A percentile compares a stretch with the other conserved stretches of the same genome.
phyloP scores from a whole-genome alignment of 2,113 vertebrate species.

The Alexandromys fortis region DNA sequence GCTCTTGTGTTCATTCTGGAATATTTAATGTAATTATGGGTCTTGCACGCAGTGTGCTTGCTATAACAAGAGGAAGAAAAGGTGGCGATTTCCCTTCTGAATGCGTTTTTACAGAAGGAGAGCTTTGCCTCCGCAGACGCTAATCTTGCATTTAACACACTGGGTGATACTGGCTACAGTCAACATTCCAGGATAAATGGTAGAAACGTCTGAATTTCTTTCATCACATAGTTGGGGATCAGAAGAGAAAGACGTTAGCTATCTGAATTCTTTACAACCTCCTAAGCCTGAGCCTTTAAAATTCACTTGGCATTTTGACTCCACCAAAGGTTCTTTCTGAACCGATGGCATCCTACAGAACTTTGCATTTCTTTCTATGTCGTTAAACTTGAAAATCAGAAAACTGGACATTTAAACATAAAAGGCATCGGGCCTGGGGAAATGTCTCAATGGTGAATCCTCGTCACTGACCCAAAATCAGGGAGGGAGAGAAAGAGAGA shows the following conservation, averaged over 20 bases:
- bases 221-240: slow-evolving; percentile 85
- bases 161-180: slow-evolving; percentile 79
- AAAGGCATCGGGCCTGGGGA: not conserved
- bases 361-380: not conserved
- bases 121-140: slow-evolving; percentile 76
- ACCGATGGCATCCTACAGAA: not conserved
- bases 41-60: slow-evolving; percentile 80
- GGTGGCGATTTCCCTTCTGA: slow-evolving; percentile 77
- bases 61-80: slow-evolving; percentile 68
- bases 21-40: slow-evolving; percentile 83
- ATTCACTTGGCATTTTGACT: not conserved
- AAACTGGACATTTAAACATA: not conserved
- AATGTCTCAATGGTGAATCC: not conserved
- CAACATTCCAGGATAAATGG: slow-evolving; percentile 84
- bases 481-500: too few relatives aligned
- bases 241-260: slow-evolving; percentile 83
- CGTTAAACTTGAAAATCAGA: not conserved
- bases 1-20: slow-evolving; percentile 71
- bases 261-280: slow-evolving; percentile 79
- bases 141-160: slow-evolving; percentile 86
- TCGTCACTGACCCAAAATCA: not conserved
- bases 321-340: not conserved
- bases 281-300: slow-evolving; percentile 64
- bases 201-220: slow-evolving; percentile 84
- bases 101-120: slow-evolving; percentile 77